Evolutionary conservation across 1,140 invertebrate genomes (phyloP), one percentile per base, ranked within the genome.

Genomic region (Cheumatopsyche charites): DNA sequence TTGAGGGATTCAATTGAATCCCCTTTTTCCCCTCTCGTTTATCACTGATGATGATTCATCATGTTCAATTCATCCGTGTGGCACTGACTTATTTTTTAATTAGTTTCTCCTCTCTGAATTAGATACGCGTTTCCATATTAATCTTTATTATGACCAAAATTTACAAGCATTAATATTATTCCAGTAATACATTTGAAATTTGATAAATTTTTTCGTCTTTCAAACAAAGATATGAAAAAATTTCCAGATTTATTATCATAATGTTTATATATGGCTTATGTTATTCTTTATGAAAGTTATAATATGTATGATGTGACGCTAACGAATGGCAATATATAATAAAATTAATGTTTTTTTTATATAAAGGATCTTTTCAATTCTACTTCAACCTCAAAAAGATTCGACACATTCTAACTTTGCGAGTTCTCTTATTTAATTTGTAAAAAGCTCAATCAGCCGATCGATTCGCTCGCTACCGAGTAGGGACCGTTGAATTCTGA

Each of bases 391-490:
- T 13, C 19, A 13, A 83, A 78, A 82, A 84, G 83, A 84, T 83
- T 83, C 82, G 83, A 84, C 83, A 83, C 82, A 84, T 82, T 83
- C 82, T 79, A 80, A 77, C 17, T 12, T 45, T 45, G 11, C 80
- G 13, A 29, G 25, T 13, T 42, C 19, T 58, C 15, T n/a, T 7
- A 62, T 29, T 29, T 25, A 29, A 15, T 62, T 26, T 29, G 47
- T 9, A 17, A 52, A 9, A 15, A 52, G 47, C 47, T 52, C 47
- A 52, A 52, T 19, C 47, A 17, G 47, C 47, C 7, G 12, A 17
- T 47, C 13, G 2, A 13, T 47, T 47, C 13, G 45, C 78, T 78
- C 29, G 29, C 29, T 36, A 36, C 9, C 29, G 29, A 36, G 29
- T 36, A 36, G 29, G 29, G 29, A 36, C 29, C 29, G 29, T 36